Percentiles rank a stretch among this genome's conserved stretches.
These are phyloP conservation scores for Callosobruchus maculatus DNA, from an alignment of 2,888 invertebrate species.

Conservation along the genomic window DNA sequence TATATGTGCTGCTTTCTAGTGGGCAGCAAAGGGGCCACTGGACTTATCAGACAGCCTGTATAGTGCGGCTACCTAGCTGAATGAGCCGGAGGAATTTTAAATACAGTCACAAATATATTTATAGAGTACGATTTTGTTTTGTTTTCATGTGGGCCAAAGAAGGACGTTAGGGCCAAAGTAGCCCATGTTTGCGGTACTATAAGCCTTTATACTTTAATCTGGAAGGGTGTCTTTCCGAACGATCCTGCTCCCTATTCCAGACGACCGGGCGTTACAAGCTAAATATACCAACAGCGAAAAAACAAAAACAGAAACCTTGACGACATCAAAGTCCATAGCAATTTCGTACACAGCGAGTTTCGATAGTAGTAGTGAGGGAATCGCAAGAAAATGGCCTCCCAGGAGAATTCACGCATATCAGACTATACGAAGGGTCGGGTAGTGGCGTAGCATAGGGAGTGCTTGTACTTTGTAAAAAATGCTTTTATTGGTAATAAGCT, in stretches of 20 bases:
- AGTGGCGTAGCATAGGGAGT: background rate
- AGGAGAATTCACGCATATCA: slow-evolving; percentile 22
- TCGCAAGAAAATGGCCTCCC: slow-evolving; percentile 33
- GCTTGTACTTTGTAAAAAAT: background rate
- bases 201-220: background rate
- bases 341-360: slow-evolving; percentile 41
- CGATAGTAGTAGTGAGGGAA: slow-evolving; percentile 41
- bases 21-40: too few relatives aligned
- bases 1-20: too few relatives aligned
- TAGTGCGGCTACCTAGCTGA: too few relatives aligned
- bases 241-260: background rate
- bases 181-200: too few relatives aligned
- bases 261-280: background rate
- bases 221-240: background rate
- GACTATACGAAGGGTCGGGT: background rate
- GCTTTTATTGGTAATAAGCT: too few relatives aligned
- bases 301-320: slow-evolving; percentile 1
- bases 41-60: too few relatives aligned
- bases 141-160: too few relatives aligned
- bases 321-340: slow-evolving; percentile 37
- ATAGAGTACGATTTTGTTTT: too few relatives aligned
- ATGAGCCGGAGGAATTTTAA: too few relatives aligned
- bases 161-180: too few relatives aligned
- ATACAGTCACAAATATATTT: too few relatives aligned
- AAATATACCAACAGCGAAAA: background rate